A percentile compares a stretch with the other conserved stretches of the same genome.
Evolutionary conservation across 2,113 vertebrate species (phyloP).

Genomic region (Poeciliopsis prolifica): DNA sequence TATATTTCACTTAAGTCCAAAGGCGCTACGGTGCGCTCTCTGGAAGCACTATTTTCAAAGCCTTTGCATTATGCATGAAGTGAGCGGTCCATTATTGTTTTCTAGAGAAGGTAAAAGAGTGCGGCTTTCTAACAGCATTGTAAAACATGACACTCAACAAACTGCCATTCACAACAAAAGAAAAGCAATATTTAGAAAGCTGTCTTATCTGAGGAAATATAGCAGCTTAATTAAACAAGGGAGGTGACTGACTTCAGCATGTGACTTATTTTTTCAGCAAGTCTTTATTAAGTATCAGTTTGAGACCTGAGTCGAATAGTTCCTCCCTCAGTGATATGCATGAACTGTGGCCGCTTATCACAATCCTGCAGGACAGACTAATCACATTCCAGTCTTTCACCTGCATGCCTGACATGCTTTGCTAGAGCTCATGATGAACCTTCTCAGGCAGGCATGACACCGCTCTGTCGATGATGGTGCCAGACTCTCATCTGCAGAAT

Average conservation of each 20-base stretch:
- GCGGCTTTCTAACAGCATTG: conserved; percentile 43
- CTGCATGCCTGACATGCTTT: conserved; percentile 79
- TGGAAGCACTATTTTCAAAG: conserved; percentile 68
- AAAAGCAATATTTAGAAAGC: conserved; percentile 1
- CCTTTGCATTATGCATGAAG: conserved; percentile 77
- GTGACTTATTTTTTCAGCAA: conserved; percentile 33
- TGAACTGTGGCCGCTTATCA: conserved; percentile 80
- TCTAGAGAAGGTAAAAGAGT: conserved; percentile 35
- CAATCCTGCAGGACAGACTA: conserved; percentile 79
- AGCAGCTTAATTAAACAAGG: conserved; percentile 42
- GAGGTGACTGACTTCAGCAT: conserved; percentile 22
- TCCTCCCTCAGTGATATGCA: conserved; percentile 63
- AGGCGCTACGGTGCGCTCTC: conserved; percentile 64
- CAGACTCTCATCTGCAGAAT: conserved; percentile 49
- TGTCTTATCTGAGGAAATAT: conserved; percentile 4
- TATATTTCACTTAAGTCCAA: conserved; percentile 81
- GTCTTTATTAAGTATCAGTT: conserved; percentile 65
- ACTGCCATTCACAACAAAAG: conserved; percentile 22
- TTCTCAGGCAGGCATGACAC: conserved; percentile 73
- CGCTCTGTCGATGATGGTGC: conserved; percentile 62
- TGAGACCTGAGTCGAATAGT: conserved; percentile 56
- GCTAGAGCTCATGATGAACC: conserved; percentile 75
- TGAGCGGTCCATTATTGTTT: conserved; percentile 65
- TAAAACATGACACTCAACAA: conserved; percentile 17
- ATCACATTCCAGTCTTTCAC: conserved; percentile 81